phyloP scores from a whole-genome alignment of 2,888 invertebrate species.

The Molorchus minor region DNA sequence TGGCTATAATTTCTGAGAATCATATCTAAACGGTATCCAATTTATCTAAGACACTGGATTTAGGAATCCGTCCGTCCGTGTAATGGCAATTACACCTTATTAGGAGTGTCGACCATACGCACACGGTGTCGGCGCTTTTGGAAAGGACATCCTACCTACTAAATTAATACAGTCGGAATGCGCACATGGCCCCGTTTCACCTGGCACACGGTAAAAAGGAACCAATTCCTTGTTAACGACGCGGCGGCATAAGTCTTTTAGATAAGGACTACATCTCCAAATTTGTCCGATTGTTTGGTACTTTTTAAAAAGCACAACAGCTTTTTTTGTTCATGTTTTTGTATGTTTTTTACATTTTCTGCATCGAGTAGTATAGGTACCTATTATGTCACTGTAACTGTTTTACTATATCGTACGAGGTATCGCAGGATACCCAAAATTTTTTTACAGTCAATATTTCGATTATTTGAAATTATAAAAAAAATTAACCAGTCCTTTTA shows the following conservation, averaged over 20 bases:
- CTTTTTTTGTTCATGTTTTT: too few relatives aligned
- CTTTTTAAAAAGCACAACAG: background rate
- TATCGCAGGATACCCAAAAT: too few relatives aligned
- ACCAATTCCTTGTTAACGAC: slow-evolving; percentile 9
- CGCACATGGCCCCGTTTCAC: slow-evolving; percentile 49
- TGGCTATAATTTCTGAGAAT: slow-evolving; percentile 12
- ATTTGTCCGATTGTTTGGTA: background rate
- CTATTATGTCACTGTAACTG: too few relatives aligned
- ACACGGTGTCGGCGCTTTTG: slow-evolving; percentile 34
- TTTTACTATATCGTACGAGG: too few relatives aligned
- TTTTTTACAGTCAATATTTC: too few relatives aligned
- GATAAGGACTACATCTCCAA: background rate
- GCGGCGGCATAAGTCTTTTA: slow-evolving; percentile 1
- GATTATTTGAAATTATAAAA: too few relatives aligned
- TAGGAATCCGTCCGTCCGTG: slow-evolving; percentile 17
- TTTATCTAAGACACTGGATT: slow-evolving; percentile 20
- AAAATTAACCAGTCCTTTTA: too few relatives aligned
- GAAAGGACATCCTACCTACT: slow-evolving; percentile 33
- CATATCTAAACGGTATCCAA: slow-evolving; percentile 12
- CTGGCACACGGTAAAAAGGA: slow-evolving; percentile 24
- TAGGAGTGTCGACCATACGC: slow-evolving; percentile 25
- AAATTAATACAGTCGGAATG: slow-evolving; percentile 38
- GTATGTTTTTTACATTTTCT: too few relatives aligned
- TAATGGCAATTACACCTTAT: slow-evolving; percentile 24
- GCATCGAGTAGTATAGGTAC: too few relatives aligned